phyloP scores from a whole-genome alignment of 2,113 vertebrate species.

The Ceuthmochares aereus region DNA sequence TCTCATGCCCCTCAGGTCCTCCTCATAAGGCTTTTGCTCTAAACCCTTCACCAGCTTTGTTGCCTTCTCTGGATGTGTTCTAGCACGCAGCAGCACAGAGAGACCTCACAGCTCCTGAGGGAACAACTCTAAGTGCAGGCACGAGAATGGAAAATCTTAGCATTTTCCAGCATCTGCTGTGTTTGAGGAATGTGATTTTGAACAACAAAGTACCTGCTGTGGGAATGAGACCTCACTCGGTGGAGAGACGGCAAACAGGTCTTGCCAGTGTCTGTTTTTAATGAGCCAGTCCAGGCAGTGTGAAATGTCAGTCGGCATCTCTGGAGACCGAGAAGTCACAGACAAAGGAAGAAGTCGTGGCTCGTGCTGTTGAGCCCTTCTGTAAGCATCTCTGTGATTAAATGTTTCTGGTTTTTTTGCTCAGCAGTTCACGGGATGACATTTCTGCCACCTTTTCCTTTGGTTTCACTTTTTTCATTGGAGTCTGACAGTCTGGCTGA shows the following conservation, averaged over 20 bases:
- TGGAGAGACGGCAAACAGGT: background rate
- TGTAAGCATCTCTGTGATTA: background rate
- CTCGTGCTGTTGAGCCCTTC: background rate
- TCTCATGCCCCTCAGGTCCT: too few species aligned
- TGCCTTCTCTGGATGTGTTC: too few species aligned
- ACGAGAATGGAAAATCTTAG: background rate
- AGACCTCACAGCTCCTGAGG: rapidly evolving
- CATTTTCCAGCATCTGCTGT: background rate
- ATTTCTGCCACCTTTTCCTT: background rate
- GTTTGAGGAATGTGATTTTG: background rate
- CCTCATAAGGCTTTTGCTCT: too few species aligned
- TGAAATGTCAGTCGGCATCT: rapidly evolving
- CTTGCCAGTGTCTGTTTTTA: background rate
- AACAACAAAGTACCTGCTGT: background rate
- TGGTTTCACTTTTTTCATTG: rapidly evolving
- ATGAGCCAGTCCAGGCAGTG: rapidly evolving
- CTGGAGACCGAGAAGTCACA: background rate
- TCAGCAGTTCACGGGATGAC: background rate
- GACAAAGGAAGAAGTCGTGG: background rate
- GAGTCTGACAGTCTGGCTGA: background rate
- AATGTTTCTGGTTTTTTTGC: background rate
- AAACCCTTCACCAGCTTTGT: too few species aligned
- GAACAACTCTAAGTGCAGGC: rapidly evolving
- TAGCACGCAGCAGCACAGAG: background rate
- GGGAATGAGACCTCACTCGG: rapidly evolving